A percentile compares a stretch with the other conserved stretches of the same genome.
These are phyloP conservation scores for Trididemnum miniatum DNA, from an alignment of 23 tunicate species.

Conservation along the genomic window DNA sequence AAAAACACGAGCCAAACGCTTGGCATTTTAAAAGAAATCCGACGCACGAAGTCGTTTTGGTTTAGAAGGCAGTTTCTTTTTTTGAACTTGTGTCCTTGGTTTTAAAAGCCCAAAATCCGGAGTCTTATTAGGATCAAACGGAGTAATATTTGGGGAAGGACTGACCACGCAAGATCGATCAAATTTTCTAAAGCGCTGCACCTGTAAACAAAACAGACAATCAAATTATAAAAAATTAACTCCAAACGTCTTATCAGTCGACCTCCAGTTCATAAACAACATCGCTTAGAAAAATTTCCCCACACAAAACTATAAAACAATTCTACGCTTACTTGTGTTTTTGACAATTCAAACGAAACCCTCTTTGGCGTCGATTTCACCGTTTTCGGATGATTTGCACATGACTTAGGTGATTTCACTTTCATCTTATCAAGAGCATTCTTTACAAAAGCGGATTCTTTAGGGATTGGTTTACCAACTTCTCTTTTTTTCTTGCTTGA, in stretches of 20 bases:
- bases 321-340: constrained; percentile 73
- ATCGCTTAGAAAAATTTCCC: too few relatives aligned
- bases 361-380: constrained; percentile 29
- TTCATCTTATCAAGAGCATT: too few relatives aligned
- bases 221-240: too few relatives aligned
- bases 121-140: constrained; percentile 67
- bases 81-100: neutral
- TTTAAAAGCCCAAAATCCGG: constrained; percentile 77
- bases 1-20: too few relatives aligned
- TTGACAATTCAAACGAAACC: constrained; percentile 84
- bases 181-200: constrained; percentile 59
- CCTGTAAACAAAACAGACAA: constrained; percentile 23
- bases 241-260: too few relatives aligned
- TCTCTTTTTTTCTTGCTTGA: too few relatives aligned
- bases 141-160: constrained; percentile 44
- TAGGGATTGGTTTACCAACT: too few relatives aligned
- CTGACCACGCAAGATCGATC: constrained; percentile 61
- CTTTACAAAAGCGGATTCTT: too few relatives aligned
- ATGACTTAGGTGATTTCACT: too few relatives aligned
- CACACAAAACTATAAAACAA: too few relatives aligned
- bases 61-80: neutral
- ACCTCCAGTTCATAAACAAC: too few relatives aligned
- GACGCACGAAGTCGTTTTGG: neutral
- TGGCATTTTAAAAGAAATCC: neutral
- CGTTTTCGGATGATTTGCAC: too few relatives aligned